phyloP scores from a whole-genome alignment of 1,140 invertebrate genomes.

The Trachelipus rathkii region DNA sequence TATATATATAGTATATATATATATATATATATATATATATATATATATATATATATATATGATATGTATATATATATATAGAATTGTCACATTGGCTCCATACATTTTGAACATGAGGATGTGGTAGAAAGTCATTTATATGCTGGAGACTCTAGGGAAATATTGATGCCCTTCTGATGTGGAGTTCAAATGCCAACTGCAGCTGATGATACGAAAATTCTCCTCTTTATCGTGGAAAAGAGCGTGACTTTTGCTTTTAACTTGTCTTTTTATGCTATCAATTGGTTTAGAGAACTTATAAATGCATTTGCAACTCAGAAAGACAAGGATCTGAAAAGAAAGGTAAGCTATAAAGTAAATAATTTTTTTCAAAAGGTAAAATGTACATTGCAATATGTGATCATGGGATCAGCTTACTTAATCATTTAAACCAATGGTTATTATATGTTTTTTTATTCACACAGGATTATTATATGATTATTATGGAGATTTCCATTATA shows the following conservation, averaged over 20 bases:
- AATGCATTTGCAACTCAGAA: constrained; percentile 67
- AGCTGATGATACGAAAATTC: constrained; percentile 54
- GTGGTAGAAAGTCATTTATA: constrained; percentile 47
- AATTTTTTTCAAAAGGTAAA: not conserved
- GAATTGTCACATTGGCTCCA: constrained; percentile 41
- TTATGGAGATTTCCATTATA: too few species aligned
- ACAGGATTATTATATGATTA: too few species aligned
- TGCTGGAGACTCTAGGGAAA: constrained; percentile 62
- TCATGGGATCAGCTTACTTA: not conserved
- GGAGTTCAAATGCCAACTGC: constrained; percentile 60
- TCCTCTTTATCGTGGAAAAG: constrained; percentile 47
- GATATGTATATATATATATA: too few species aligned
- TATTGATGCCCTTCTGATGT: constrained; percentile 78
- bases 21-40: too few species aligned
- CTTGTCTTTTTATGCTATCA: constrained; percentile 69
- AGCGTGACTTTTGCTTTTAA: constrained; percentile 51
- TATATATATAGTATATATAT: too few species aligned
- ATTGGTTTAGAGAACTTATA: constrained; percentile 82
- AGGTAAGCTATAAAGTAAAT: constrained; percentile 29
- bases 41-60: too few species aligned
- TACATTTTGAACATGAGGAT: constrained; percentile 46
- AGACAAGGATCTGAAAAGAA: constrained; percentile 47
- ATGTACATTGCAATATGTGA: not conserved
- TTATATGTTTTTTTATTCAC: not conserved
- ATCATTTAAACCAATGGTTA: not conserved